phyloP scores from a whole-genome alignment of 2,888 invertebrate species.

The Volucella inanis region DNA sequence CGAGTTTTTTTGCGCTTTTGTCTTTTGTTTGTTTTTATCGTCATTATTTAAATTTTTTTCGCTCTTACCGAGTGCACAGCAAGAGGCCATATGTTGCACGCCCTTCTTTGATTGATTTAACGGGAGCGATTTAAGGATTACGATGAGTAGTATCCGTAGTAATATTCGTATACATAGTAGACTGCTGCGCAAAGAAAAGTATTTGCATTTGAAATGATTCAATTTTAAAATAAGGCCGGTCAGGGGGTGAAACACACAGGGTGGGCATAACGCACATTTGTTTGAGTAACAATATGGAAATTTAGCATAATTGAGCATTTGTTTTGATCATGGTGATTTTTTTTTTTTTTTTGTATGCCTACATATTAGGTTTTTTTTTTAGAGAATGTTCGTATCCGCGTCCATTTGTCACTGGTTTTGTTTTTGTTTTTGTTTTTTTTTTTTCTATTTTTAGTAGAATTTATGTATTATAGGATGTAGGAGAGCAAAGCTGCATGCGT shows the following conservation, averaged over 20 bases:
- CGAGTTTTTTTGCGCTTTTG: slow-evolving; percentile 44
- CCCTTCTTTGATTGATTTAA: slow-evolving; percentile 75
- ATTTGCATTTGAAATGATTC: slow-evolving; percentile 48
- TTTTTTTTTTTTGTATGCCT: not conserved
- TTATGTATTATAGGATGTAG: not conserved
- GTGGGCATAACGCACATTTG: slow-evolving; percentile 48
- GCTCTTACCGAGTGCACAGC: slow-evolving; percentile 31
- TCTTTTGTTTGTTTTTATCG: slow-evolving; percentile 63
- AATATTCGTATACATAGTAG: slow-evolving; percentile 1
- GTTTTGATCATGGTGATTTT: slow-evolving; percentile 43
- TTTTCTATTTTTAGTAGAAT: slow-evolving; percentile 1
- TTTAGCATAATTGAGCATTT: slow-evolving; percentile 65
- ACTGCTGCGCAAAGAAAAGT: slow-evolving; percentile 36
- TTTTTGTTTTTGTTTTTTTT: slow-evolving; percentile 14
- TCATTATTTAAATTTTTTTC: slow-evolving; percentile 60
- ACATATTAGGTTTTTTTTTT: not conserved
- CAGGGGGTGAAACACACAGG: not conserved
- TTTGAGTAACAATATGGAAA: slow-evolving; percentile 67
- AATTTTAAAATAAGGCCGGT: slow-evolving; percentile 63
- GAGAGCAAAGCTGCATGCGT: too few species aligned
- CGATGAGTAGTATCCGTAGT: not conserved
- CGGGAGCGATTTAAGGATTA: slow-evolving; percentile 73
- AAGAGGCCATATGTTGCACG: slow-evolving; percentile 73
- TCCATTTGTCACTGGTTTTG: slow-evolving; percentile 47
- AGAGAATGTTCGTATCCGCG: slow-evolving; percentile 12